Percentiles rank a stretch among this genome's conserved stretches.
phyloP scores from a whole-genome alignment of 1,140 invertebrate species.

The Hesperophylax magnus region DNA sequence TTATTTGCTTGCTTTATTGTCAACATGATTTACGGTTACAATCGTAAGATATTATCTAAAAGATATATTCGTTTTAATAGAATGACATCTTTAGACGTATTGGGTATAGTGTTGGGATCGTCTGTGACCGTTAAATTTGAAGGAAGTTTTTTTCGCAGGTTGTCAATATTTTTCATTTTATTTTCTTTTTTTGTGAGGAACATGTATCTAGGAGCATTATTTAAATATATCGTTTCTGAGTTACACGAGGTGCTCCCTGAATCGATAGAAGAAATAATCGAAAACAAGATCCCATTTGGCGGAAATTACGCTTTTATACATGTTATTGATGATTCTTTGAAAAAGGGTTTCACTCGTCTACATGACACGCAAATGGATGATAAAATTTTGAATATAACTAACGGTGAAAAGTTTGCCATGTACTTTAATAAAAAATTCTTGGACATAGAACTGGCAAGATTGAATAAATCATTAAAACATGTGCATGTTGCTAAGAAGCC shows the following conservation, averaged over 20 bases:
- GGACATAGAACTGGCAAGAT: neutral
- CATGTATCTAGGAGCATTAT: neutral
- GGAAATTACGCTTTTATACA: neutral
- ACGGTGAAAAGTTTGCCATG: constrained; percentile 1
- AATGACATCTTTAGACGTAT: neutral
- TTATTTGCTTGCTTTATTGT: no score
- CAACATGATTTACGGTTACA: no score
- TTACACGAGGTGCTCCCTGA: neutral
- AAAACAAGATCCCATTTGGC: neutral
- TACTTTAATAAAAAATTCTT: neutral
- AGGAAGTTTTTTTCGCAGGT: neutral
- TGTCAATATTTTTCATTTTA: neutral
- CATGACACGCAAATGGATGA: neutral
- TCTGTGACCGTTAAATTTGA: neutral
- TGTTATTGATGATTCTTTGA: neutral
- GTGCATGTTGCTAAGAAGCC: neutral
- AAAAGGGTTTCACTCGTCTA: neutral
- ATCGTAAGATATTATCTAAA: no score
- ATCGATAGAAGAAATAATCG: constrained; percentile 1
- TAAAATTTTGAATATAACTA: neutral
- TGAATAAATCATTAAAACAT: neutral
- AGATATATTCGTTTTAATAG: neutral
- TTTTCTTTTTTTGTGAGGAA: constrained; percentile 18
- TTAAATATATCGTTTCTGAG: constrained; percentile 8
- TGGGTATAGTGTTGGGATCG: neutral